A percentile compares a stretch with the other conserved stretches of the same genome.
Conservation (phyloP, 1,140 invertebrate species). For the Dendroctonus valens region DNA sequence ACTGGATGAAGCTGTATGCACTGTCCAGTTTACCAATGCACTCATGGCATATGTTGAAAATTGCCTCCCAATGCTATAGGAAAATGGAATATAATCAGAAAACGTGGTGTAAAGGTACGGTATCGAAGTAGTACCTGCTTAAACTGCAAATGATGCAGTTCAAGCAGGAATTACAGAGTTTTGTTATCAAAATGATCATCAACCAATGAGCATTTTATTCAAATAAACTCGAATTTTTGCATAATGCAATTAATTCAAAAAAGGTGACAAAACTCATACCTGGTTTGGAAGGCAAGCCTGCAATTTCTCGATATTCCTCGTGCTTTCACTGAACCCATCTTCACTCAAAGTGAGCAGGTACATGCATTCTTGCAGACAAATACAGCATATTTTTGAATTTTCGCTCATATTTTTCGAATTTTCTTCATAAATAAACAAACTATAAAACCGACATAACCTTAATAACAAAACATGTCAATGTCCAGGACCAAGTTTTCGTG, state of each 20-base stretch:
- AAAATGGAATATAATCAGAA: slow-evolving; percentile 4
- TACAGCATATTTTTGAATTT: slow-evolving; percentile 23
- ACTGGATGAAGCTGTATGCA: slow-evolving; percentile 29
- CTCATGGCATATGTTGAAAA: slow-evolving; percentile 26
- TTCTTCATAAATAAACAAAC: background rate
- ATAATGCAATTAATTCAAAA: too few species aligned
- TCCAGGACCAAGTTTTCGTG: too few species aligned
- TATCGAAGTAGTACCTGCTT: background rate
- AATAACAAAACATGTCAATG: background rate
- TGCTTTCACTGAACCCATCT: background rate
- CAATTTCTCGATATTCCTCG: slow-evolving; percentile 27
- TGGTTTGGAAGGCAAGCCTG: slow-evolving; percentile 24
- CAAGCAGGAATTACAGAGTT: too few species aligned
- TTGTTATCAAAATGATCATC: too few species aligned
- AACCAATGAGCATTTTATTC: background rate
- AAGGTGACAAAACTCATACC: slow-evolving; percentile 10
- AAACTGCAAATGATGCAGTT: too few species aligned
- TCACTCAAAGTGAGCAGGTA: slow-evolving; percentile 26
- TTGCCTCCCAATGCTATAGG: slow-evolving; percentile 24
- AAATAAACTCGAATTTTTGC: background rate
- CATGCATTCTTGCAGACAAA: slow-evolving; percentile 27
- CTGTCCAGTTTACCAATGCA: slow-evolving; percentile 30
- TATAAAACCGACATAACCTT: background rate
- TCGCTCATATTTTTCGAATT: background rate
- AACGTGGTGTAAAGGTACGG: background rate